phyloP scores from a whole-genome alignment of 2,797 vertebrate genomes.

The Anabas testudineus region DNA sequence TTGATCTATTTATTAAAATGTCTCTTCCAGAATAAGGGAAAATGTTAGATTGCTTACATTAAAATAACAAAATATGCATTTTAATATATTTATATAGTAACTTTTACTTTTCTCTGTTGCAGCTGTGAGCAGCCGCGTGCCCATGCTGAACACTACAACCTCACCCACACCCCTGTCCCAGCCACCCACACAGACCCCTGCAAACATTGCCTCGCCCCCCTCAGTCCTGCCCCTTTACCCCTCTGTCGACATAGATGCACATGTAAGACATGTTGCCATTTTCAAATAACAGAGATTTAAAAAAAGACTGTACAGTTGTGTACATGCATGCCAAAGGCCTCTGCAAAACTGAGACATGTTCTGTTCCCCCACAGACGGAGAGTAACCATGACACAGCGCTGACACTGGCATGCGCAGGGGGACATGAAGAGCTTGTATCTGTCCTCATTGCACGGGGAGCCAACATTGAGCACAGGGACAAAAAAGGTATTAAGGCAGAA shows the following conservation, averaged over 20 bases:
- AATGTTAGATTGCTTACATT: neutral
- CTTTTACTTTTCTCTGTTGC: slow-evolving; percentile 35
- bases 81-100: neutral
- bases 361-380: slow-evolving; percentile 88
- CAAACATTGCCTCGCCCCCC: slow-evolving; percentile 87
- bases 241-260: slow-evolving; percentile 97
- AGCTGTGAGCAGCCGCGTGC: slow-evolving; percentile 97
- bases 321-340: neutral
- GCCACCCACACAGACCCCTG: slow-evolving; percentile 87
- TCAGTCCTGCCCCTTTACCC: slow-evolving; percentile 94
- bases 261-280: slow-evolving; percentile 85
- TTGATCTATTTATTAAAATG: neutral
- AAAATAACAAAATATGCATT: no score
- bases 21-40: neutral
- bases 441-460: slow-evolving; percentile 96
- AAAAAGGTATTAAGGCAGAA: slow-evolving; percentile 88
- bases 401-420: slow-evolving; percentile 96
- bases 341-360: slow-evolving; percentile 12
- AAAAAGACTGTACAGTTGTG: neutral
- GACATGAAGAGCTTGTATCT: slow-evolving; percentile 98
- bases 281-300: neutral
- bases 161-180: slow-evolving; percentile 87
- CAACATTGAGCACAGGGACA: slow-evolving; percentile 98
- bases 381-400: slow-evolving; percentile 99
- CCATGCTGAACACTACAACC: slow-evolving; percentile 89